phyloP scores from a whole-genome alignment of 2,888 invertebrate genomes.

The Lottia scabra region DNA sequence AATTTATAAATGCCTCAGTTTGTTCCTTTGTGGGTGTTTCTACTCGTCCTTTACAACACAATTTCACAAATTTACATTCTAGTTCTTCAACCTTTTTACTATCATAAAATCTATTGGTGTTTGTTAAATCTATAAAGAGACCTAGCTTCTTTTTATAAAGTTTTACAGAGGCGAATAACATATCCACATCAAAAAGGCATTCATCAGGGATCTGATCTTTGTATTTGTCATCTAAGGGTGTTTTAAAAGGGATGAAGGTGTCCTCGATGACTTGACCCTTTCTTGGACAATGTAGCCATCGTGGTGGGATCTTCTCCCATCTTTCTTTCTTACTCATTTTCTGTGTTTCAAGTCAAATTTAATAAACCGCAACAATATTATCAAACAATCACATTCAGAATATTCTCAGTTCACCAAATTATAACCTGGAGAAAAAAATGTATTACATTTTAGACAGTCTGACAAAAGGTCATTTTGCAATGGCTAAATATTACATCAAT shows the following conservation, averaged over 20 bases:
- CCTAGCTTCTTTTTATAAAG: constrained; percentile 88
- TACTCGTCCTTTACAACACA: constrained; percentile 91
- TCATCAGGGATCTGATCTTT: constrained; percentile 86
- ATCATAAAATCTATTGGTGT: constrained; percentile 93
- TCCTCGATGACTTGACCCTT: constrained; percentile 67
- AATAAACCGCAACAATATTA: too few species aligned
- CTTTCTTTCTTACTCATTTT: constrained; percentile 27
- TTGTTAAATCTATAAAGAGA: constrained; percentile 96
- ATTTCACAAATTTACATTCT: constrained; percentile 86
- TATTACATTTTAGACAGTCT: too few species aligned
- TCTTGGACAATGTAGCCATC: constrained; percentile 72
- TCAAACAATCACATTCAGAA: too few species aligned
- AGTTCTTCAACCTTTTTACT: constrained; percentile 83
- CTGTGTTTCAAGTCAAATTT: not conserved
- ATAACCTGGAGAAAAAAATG: too few species aligned
- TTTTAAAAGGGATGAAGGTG: constrained; percentile 91
- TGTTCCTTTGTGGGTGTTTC: constrained; percentile 91
- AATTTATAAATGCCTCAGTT: constrained; percentile 83
- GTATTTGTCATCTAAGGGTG: constrained; percentile 86
- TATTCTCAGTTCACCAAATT: too few species aligned
- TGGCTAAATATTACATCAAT: too few species aligned
- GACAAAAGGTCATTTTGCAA: too few species aligned
- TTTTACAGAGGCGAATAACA: constrained; percentile 86
- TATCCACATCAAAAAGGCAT: constrained; percentile 86
- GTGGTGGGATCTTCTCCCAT: constrained; percentile 56